Evolutionary conservation across 37 sponge, comb jelly and placozoan genomes (phyloP), one percentile per base, ranked within the genome.

Genomic region (Petrosia ficiformis): DNA sequence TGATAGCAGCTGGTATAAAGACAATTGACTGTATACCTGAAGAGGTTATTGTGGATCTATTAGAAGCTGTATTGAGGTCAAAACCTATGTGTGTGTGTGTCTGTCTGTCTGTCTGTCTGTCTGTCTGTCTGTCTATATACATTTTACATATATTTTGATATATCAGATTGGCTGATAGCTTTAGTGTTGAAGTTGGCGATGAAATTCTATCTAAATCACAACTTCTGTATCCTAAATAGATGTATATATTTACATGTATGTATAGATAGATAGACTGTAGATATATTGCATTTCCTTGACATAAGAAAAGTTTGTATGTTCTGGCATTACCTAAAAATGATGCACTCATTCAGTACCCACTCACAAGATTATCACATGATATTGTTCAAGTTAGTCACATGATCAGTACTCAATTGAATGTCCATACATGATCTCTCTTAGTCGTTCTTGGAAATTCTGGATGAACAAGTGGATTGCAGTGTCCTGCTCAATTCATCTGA

Each of bases 331-430:
- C 67, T 6, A 42, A 26, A 6, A 77, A 66, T 65, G 67, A 77
- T 40, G 5, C 66, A 1, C 67, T 77, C 48, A 39, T 77, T 19
- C 77, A 77, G 56, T 67, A 65, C 16, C 77, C 77, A 25, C 56
- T 77, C 52, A 29, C 67, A 16, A 43, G 32, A 5, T 16, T 77
- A 1, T 41, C 68, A 28, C 67, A 42, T 48, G 24, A 64, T 22
- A 4, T 28, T 16, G 54, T 77, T 4, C 24, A 43, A 44, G 77
- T 77, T 28, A 73, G 74, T 59, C 43, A 8, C 24, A n/a, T 31
- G 32, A 31, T 29, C 65, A 24, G 65, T 64, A 8, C 33, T 64
- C 29, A 29, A 14, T 19, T 14, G 14, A 33, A 33, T 14, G 19
- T 48, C 1, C 26, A 2, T 48, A 19, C 41, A 11, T 41, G 37